Conservation (phyloP, 2,113 vertebrate genomes). For the Proteles cristata region DNA sequence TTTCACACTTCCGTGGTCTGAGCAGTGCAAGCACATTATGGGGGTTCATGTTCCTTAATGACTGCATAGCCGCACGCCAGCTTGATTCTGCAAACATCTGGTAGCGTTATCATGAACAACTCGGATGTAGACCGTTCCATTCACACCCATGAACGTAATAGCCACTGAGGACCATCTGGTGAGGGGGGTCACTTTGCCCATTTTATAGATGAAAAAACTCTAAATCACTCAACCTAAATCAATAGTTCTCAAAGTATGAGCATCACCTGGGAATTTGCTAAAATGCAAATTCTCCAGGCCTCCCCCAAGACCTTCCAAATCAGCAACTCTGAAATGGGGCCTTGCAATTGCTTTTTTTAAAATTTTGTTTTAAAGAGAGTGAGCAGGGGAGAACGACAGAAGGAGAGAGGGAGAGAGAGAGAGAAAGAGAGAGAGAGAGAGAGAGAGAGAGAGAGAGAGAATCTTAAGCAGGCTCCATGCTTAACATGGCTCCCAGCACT, state of each 20-base stretch:
- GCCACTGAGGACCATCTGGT: too few species aligned
- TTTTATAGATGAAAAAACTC: background rate
- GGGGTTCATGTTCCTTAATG: accelerated
- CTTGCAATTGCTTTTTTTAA: too few species aligned
- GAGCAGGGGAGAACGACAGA: too few species aligned
- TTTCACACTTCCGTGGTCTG: background rate
- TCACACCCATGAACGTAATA: accelerated
- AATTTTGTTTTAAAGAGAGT: too few species aligned
- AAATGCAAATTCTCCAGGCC: background rate
- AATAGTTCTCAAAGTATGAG: background rate
- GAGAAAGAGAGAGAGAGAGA: too few species aligned
- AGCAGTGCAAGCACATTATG: background rate
- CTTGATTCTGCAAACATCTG: background rate
- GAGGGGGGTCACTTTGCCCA: accelerated
- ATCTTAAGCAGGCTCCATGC: too few species aligned
- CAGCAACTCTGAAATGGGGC: too few species aligned
- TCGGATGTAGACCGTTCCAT: accelerated
- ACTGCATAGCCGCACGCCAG: accelerated
- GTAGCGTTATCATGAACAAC: background rate
- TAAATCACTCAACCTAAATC: background rate
- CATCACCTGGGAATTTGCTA: background rate
- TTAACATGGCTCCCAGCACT: too few species aligned
- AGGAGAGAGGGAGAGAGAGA: too few species aligned
- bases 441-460: too few species aligned
- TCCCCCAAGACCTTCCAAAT: background rate